Percentiles rank a stretch among this genome's conserved stretches.
Conservation (phyloP, 2,888 invertebrate genomes). For the Meganola albula region DNA sequence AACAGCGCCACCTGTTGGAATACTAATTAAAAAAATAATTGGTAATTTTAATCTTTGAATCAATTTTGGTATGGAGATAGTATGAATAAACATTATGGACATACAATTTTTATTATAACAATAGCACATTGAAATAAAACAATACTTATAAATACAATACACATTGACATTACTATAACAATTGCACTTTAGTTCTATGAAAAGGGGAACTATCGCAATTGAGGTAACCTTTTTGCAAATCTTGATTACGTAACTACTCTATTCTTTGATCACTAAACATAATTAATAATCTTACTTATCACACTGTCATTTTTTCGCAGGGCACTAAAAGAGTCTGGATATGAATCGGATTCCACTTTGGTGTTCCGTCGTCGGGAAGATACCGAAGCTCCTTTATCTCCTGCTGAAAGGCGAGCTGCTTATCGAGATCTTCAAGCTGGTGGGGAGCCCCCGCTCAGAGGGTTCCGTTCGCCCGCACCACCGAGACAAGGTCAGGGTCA, state of each 20-base stretch:
- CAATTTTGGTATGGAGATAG: too few species aligned
- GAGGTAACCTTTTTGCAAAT: too few species aligned
- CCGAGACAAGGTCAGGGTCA: slow-evolving; percentile 62
- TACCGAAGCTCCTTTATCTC: slow-evolving; percentile 82
- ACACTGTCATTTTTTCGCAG: slow-evolving; percentile 50
- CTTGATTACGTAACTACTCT: too few species aligned
- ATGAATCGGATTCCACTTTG: slow-evolving; percentile 93
- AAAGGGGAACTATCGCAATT: too few species aligned
- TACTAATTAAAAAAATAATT: too few species aligned
- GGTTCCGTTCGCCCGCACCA: slow-evolving; percentile 93
- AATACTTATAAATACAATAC: neutral
- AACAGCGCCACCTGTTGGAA: too few species aligned
- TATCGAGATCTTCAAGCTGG: slow-evolving; percentile 95
- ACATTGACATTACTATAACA: neutral
- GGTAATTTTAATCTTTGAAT: too few species aligned
- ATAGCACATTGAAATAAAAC: too few species aligned
- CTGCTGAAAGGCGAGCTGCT: slow-evolving; percentile 88
- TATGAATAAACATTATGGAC: too few species aligned
- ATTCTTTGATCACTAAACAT: too few species aligned
- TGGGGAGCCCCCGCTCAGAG: slow-evolving; percentile 95
- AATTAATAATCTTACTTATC: neutral
- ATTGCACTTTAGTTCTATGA: too few species aligned
- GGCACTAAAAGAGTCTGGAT: slow-evolving; percentile 92
- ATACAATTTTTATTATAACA: too few species aligned
- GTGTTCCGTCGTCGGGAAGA: slow-evolving; percentile 88